Percentiles rank a stretch among this genome's conserved stretches.
Evolutionary conservation across 2,888 invertebrate genomes (phyloP).

Genomic region (Cephus sareptanus): DNA sequence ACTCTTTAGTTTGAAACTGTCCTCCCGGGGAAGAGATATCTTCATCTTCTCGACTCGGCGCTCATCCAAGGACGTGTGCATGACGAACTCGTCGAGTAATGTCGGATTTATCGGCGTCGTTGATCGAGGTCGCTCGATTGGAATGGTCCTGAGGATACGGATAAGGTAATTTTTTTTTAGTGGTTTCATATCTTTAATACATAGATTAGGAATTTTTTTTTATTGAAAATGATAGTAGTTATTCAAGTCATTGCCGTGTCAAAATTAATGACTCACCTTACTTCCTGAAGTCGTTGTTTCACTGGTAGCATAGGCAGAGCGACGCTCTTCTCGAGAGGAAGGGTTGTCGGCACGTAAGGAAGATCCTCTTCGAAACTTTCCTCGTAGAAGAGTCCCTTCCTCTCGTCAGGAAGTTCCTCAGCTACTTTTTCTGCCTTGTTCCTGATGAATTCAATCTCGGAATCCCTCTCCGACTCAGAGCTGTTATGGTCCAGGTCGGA

Average conservation of each 20-base stretch:
- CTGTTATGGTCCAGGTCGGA: slow-evolving; percentile 62
- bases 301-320: slow-evolving; percentile 86
- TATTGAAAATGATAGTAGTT: not conserved
- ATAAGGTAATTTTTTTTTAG: not conserved
- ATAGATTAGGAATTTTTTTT: not conserved
- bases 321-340: slow-evolving; percentile 85
- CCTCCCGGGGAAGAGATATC: slow-evolving; percentile 76
- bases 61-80: slow-evolving; percentile 62
- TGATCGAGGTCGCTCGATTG: slow-evolving; percentile 80
- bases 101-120: slow-evolving; percentile 80
- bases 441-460: slow-evolving; percentile 69
- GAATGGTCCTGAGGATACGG: slow-evolving; percentile 70
- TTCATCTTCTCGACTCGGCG: slow-evolving; percentile 74
- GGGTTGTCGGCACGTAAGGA: slow-evolving; percentile 90
- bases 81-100: slow-evolving; percentile 78
- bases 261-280: slow-evolving; percentile 41
- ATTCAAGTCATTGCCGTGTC: not conserved
- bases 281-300: slow-evolving; percentile 71
- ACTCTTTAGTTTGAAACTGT: slow-evolving; percentile 64
- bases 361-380: slow-evolving; percentile 86
- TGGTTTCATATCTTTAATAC: not conserved
- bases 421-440: slow-evolving; percentile 70
- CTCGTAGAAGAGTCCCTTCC: slow-evolving; percentile 81
- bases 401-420: slow-evolving; percentile 73
- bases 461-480: slow-evolving; percentile 81